A percentile compares a stretch with the other conserved stretches of the same genome.
Conservation (phyloP, 2,797 vertebrate genomes). For the Acrocephalus scirpaceus region DNA sequence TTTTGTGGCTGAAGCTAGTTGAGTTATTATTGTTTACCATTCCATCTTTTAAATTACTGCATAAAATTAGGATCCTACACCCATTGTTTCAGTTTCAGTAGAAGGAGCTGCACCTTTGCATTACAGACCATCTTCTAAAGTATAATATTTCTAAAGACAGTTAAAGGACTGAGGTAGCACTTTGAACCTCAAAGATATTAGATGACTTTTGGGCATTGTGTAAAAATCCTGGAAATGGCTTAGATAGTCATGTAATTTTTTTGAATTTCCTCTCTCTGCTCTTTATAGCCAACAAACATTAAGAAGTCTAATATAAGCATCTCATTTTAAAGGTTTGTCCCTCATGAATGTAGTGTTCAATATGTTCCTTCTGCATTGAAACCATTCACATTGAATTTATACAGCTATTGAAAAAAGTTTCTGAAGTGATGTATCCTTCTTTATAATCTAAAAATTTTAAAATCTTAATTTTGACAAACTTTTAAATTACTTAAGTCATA, state of each 20-base stretch:
- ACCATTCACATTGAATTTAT: not conserved
- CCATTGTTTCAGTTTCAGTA: not conserved
- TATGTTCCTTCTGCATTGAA: not conserved
- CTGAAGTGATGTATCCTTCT: not conserved
- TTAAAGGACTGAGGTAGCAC: not conserved
- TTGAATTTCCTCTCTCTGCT: not conserved
- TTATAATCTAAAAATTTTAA: not conserved
- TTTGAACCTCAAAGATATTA: not conserved
- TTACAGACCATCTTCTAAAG: not conserved
- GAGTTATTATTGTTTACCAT: not conserved
- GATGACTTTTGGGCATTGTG: not conserved
- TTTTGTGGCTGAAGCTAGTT: not conserved
- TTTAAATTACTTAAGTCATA: not conserved
- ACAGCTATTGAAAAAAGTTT: not conserved
- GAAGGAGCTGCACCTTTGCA: not conserved
- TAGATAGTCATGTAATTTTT: not conserved
- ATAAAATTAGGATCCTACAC: not conserved
- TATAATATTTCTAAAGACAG: not conserved
- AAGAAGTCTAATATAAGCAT: not conserved
- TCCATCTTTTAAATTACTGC: not conserved
- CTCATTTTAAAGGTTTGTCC: not conserved
- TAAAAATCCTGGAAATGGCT: not conserved
- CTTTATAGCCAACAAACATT: not conserved
- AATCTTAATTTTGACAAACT: not conserved
- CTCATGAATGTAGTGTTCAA: not conserved